Base-by-base conservation (phyloP, 2,113 vertebrate genomes). In the Petromus typicus region DNA sequence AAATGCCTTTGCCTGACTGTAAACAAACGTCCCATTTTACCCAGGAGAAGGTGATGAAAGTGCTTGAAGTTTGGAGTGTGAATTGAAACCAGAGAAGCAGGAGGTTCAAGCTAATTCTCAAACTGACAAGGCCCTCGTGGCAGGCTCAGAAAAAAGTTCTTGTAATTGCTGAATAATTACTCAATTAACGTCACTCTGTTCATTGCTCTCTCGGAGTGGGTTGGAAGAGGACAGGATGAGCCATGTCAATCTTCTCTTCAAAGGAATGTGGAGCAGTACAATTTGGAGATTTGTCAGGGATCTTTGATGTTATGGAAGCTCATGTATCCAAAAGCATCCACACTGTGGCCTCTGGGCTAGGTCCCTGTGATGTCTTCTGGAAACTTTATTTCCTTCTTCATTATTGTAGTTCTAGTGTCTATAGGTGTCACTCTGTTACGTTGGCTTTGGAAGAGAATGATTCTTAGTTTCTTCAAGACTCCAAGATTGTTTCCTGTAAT, bases 131-230 rank as follows among this genome's bases (percentile, higher is more conserved):
- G 56, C 48, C 57, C 64, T 61, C 18, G 11, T 96, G 40, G 57
- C 80, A 20, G 85, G 86, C 86, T 91, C 34, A 22, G 87, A 45
- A 71, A 64, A 90, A 91, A 80, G 59, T 94, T 92, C 73, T 73
- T 86, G 73, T 94, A 94, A 96, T 96, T 81, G 56, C 80, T 82
- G 89, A 96, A 93, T 97, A 95, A 96, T 91, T 82, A 79, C 91
- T 94, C 75, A 94, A 83, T 95, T 96, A 91, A 89, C 0, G 27
- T 97, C 97, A 96, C 93, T 97, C 91, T 94, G 79, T 75, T 86
- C 83, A 1, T 64, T 37, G 89, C 75, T 95, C 20, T n/a, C 25
- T 82, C 82, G 84, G 91, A 95, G 88, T 92, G 78, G 85, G 92
- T 9, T 92, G 76, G 40, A 71, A 63, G 90, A 88, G 48, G 78